Conservation (phyloP, 2,888 invertebrate genomes). For the Cerceris rybyensis region DNA sequence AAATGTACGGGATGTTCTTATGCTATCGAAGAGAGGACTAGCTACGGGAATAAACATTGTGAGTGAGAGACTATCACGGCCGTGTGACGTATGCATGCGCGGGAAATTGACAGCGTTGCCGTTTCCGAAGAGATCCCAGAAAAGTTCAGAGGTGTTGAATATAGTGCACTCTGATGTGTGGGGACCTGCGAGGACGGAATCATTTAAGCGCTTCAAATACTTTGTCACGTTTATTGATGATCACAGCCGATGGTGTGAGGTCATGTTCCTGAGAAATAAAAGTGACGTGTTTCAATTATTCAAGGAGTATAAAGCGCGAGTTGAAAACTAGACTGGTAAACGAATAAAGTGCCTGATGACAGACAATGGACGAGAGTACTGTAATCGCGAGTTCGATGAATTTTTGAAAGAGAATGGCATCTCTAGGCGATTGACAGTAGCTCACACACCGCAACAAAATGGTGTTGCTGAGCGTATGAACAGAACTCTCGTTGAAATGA, state of each 20-base stretch:
- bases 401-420: not conserved
- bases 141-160: not conserved
- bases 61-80: too few species aligned
- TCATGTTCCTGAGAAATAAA: not conserved
- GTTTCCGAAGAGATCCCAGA: too few species aligned
- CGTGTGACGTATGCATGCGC: too few species aligned
- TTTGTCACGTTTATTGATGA: slow-evolving; percentile 14
- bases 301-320: slow-evolving; percentile 1
- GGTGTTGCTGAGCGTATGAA: not conserved
- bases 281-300: not conserved
- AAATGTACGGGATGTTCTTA: not conserved
- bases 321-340: not conserved
- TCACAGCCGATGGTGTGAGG: slow-evolving; percentile 7
- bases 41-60: not conserved
- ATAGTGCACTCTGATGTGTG: slow-evolving; percentile 5
- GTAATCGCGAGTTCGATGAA: not conserved
- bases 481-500: not conserved
- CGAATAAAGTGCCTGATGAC: slow-evolving; percentile 2
- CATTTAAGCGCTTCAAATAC: not conserved
- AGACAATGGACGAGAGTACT: slow-evolving; percentile 12
- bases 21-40: not conserved
- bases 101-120: too few species aligned
- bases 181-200: not conserved
- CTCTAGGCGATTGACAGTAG: not conserved
- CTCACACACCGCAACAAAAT: not conserved